These are phyloP conservation scores for Petrocephalus zakoni DNA, from an alignment of 2,113 vertebrate species.

Conservation along the genomic window DNA sequence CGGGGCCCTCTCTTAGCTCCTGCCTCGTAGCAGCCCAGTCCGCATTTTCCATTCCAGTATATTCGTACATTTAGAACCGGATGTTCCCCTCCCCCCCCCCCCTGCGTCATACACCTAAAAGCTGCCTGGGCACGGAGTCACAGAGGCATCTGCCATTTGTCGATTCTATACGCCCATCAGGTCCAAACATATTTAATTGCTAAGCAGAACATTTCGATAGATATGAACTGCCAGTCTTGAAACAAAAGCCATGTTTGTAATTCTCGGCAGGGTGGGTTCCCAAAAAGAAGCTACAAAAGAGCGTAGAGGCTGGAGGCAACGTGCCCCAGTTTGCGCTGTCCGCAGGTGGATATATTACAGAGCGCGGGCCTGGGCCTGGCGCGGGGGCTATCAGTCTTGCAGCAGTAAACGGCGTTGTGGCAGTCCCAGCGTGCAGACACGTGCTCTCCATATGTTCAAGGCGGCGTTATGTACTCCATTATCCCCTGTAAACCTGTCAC, in stretches of 20 bases:
- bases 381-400: not conserved
- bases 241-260: not conserved
- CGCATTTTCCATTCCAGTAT: not conserved
- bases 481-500: slow-evolving; percentile 72
- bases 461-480: slow-evolving; percentile 54
- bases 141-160: not conserved
- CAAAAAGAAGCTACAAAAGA: not conserved
- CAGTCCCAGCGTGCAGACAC: not conserved
- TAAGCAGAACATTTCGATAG: not conserved
- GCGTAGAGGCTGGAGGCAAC: no score
- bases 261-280: not conserved
- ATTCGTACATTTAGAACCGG: not conserved
- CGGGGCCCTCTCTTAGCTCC: not conserved
- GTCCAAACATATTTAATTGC: not conserved
- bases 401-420: not conserved
- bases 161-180: not conserved
- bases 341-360: not conserved
- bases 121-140: not conserved
- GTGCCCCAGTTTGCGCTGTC: not conserved
- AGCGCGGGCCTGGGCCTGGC: not conserved
- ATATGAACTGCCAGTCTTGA: not conserved
- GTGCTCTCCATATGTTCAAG: slow-evolving; percentile 42
- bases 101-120: not conserved
- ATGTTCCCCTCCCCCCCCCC: not conserved
- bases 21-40: not conserved